These are phyloP conservation scores for Actenoides lindsayi DNA, from an alignment of 2,113 vertebrate species.

Conservation along the genomic window DNA sequence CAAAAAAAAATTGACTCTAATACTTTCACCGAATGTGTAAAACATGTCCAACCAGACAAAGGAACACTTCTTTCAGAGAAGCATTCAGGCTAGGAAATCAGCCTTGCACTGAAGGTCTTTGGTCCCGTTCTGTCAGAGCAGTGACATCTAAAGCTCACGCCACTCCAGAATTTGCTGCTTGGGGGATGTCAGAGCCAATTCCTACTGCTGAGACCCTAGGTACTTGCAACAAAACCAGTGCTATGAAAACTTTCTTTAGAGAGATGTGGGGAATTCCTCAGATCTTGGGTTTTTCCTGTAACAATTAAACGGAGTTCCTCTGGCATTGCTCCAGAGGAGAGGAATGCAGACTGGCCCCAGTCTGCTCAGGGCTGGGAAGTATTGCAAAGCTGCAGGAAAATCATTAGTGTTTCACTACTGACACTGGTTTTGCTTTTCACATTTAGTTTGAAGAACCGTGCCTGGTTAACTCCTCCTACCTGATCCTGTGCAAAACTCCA, in stretches of 20 bases:
- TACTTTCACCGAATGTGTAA: not conserved
- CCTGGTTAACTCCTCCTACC: conserved; percentile 86
- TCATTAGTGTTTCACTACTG: not conserved
- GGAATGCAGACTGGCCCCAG: not conserved
- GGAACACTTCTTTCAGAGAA: not conserved
- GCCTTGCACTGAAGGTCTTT: not conserved
- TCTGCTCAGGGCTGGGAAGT: not conserved
- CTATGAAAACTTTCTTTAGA: not conserved
- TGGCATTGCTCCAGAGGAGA: not conserved
- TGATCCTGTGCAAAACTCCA: conserved; percentile 89
- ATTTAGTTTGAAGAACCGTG: conserved; percentile 87
- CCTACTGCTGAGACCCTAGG: not conserved
- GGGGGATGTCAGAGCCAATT: not conserved
- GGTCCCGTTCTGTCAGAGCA: not conserved
- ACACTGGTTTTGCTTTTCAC: not conserved
- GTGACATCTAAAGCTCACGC: not conserved
- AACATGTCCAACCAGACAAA: not conserved
- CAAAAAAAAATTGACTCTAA: not conserved
- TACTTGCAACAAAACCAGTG: not conserved
- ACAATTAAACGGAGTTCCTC: not conserved
- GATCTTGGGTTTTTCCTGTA: not conserved
- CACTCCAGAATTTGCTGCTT: not conserved
- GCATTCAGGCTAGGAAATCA: not conserved
- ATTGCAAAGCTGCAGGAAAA: not conserved
- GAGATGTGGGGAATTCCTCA: not conserved